Base-by-base conservation (phyloP, 2,888 invertebrate genomes). In the Trissolcus japonicus region DNA sequence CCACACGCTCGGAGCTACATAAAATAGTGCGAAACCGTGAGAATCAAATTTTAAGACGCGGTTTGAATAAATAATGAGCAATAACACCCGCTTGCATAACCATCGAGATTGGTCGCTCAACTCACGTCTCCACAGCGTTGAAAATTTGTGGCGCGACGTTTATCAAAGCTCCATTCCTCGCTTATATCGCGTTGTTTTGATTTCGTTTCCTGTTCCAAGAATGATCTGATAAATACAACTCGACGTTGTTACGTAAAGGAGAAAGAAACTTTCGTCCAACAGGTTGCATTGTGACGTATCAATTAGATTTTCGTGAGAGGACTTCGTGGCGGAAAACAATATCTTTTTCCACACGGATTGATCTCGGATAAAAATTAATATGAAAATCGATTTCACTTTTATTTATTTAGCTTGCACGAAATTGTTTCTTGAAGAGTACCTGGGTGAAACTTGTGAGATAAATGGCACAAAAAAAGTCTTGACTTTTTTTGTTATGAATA, bases 1-100 rank as follows among this genome's bases (percentile, higher is more conserved):
- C 16, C 46, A 73, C 29, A 57, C 48, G 63, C 62, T 57, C 71
- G 71, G 17, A 63, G 71, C 63, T 35, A 35, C 25, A 25, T n/a
- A 46, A 46, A 46, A 46, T 16, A 7, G 46, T 46, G 46, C 69
- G 73, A 74, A 74, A 78, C 74, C 78, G 78, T 78, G 78, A 78
- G 78, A 78, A 78, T 74, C 63, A 71, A 78, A 78, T 59, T 78
- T 78, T 78, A 65, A 77, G 50, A 77, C 77, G 57, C 61, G 69
- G 6, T 7, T 60, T 57, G 71, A 75, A 74, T 71, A 62, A 67
- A 66, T 71, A 66, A 74, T 78, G 63, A 74, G 74, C 21, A 14
- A 16, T 73, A 74, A 74, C 50, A 21, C 6, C 13, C 48, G 19
- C 48, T 78, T 78, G 74, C 78, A 69, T 61, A 74, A 66, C 60